A percentile compares a stretch with the other conserved stretches of the same genome.
phyloP scores from a whole-genome alignment of 2,888 invertebrate species.

The Copidosoma aretas region DNA sequence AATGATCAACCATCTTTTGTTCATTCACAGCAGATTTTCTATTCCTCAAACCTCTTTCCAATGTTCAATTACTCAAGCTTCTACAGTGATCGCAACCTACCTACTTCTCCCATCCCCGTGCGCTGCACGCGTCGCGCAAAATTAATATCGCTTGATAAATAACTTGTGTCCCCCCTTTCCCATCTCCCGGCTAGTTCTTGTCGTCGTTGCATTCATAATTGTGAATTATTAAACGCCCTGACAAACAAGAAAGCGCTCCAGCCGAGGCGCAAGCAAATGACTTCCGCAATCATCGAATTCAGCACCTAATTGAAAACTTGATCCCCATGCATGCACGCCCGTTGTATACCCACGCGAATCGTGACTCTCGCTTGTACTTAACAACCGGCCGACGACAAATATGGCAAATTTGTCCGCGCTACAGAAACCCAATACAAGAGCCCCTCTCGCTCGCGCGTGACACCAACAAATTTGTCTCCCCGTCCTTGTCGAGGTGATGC shows the following conservation, averaged over 20 bases:
- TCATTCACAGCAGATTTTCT: too few relatives aligned
- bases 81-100: too few relatives aligned
- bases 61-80: too few relatives aligned
- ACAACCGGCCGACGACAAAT: too few relatives aligned
- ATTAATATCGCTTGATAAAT: not conserved
- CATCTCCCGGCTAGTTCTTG: too few relatives aligned
- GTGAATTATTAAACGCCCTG: slow-evolving; percentile 1
- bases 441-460: not conserved
- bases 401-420: too few relatives aligned
- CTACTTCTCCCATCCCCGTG: not conserved
- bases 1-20: not conserved
- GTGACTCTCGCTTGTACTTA: too few relatives aligned
- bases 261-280: slow-evolving; percentile 3
- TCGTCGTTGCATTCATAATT: not conserved
- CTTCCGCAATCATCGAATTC: slow-evolving; percentile 29
- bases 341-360: not conserved
- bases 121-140: not conserved
- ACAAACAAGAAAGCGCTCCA: not conserved
- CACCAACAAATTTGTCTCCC: slow-evolving; percentile 15
- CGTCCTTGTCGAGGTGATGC: not conserved
- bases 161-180: not conserved
- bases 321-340: slow-evolving; percentile 4
- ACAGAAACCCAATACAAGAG: too few relatives aligned
- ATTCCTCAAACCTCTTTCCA: too few relatives aligned
- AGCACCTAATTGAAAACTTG: slow-evolving; percentile 25